These are phyloP conservation scores for Laodelphax striatellus DNA, from an alignment of 1,140 invertebrate genomes.

Conservation along the genomic window DNA sequence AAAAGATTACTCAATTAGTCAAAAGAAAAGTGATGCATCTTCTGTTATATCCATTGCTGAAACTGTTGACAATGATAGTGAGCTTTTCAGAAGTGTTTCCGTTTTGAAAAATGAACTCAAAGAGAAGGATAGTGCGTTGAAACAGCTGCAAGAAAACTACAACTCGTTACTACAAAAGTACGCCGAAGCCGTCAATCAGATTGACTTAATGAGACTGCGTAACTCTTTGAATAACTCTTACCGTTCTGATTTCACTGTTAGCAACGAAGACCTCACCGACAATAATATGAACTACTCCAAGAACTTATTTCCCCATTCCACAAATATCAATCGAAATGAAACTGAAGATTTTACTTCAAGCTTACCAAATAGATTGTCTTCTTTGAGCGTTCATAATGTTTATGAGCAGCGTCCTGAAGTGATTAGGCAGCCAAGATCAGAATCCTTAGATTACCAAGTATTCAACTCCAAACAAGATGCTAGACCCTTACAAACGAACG, in stretches of 20 bases:
- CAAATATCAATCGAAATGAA: background rate
- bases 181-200: constrained; percentile 9
- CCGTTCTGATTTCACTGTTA: background rate
- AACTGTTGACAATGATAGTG: background rate
- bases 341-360: background rate
- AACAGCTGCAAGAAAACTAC: constrained; percentile 7
- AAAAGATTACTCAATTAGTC: background rate
- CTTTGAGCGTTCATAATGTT: background rate
- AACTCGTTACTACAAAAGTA: constrained; percentile 5
- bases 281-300: background rate
- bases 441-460: background rate
- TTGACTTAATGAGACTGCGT: constrained; percentile 6
- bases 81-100: constrained; percentile 3
- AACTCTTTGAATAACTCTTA: constrained; percentile 1
- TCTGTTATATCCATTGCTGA: background rate
- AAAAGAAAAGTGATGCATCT: background rate
- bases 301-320: background rate
- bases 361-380: background rate
- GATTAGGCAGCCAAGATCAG: background rate
- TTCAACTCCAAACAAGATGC: background rate
- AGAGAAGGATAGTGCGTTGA: constrained; percentile 2
- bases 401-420: background rate
- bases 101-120: constrained; percentile 10
- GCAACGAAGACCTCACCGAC: background rate
- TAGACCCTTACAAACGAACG: background rate